Percentiles rank a stretch among this genome's conserved stretches.
Evolutionary conservation across 2,113 vertebrate species (phyloP).

Genomic region (Cinclus cinclus): DNA sequence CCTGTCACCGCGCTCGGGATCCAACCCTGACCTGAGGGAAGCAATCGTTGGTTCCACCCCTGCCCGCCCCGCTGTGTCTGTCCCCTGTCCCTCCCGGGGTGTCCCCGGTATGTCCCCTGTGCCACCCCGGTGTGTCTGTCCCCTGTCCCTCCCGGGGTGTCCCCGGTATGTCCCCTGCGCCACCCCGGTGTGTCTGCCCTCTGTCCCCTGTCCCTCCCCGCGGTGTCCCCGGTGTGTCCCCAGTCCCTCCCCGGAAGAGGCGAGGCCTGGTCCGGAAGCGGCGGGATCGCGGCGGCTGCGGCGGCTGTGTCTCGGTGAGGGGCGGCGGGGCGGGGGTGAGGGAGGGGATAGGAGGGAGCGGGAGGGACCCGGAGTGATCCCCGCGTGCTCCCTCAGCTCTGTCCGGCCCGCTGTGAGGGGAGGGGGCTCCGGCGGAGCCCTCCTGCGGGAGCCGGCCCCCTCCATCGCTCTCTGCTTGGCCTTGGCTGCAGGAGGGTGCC

Average conservation of each 20-base stretch:
- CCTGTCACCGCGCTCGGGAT: accelerated
- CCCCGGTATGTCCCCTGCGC: accelerated
- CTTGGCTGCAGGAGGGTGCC: background rate
- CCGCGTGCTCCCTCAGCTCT: background rate
- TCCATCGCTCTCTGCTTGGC: background rate
- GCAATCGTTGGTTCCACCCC: accelerated
- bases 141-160: background rate
- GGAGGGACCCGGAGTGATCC: background rate
- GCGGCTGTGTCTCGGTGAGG: background rate
- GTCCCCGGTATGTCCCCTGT: no score
- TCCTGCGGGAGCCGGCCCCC: no score
- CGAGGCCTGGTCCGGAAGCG: background rate
- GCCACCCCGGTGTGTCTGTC: background rate
- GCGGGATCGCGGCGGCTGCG: background rate
- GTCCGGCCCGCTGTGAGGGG: background rate
- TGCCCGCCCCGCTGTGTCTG: background rate
- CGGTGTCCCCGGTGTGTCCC: no score
- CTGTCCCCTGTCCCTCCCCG: background rate
- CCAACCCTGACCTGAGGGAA: accelerated
- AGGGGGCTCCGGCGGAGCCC: background rate
- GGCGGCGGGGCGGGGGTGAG: background rate
- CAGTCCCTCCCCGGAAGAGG: background rate
- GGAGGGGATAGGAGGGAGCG: background rate
- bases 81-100: no score
- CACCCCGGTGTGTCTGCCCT: no score